Percentiles rank a stretch among this genome's conserved stretches.
phyloP scores from a whole-genome alignment of 2,113 vertebrate genomes.

The Motacilla tschutschensis region DNA sequence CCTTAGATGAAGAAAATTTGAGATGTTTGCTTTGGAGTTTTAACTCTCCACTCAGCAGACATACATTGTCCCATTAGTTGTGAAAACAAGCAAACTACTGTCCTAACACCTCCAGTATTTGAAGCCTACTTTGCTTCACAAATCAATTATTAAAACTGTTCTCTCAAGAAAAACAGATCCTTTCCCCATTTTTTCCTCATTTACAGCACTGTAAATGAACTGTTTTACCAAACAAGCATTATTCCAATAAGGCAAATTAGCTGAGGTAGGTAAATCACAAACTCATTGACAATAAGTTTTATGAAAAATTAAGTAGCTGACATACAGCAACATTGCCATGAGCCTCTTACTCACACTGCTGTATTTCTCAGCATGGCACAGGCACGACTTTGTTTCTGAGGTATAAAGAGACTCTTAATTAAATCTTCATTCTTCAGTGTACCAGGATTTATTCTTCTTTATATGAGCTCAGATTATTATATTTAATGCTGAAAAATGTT shows the following conservation, averaged over 20 bases:
- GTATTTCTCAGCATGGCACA: neutral
- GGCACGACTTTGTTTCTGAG: conserved; percentile 7
- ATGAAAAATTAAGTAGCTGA: conserved; percentile 46
- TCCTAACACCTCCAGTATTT: neutral
- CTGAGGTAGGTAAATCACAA: conserved; percentile 5
- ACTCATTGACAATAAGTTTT: neutral
- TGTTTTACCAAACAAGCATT: conserved; percentile 5
- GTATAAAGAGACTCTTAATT: conserved; percentile 43
- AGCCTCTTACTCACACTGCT: neutral
- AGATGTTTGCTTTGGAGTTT: neutral
- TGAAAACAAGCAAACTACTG: neutral
- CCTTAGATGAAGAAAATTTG: neutral
- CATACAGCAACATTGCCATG: neutral
- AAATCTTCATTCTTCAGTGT: conserved; percentile 19
- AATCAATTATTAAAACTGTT: neutral
- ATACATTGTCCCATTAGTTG: neutral
- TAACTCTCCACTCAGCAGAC: neutral
- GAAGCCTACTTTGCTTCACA: neutral
- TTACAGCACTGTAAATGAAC: neutral
- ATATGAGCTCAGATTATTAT: neutral
- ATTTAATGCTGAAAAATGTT: conserved; percentile 7
- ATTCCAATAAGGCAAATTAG: conserved; percentile 3
- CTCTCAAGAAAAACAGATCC: neutral
- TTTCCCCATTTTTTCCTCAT: neutral
- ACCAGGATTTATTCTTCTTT: neutral